Percentiles rank a stretch among this genome's conserved stretches.
These are phyloP conservation scores for Dissostichus mawsoni DNA, from an alignment of 2,113 vertebrate species.

Conservation along the genomic window DNA sequence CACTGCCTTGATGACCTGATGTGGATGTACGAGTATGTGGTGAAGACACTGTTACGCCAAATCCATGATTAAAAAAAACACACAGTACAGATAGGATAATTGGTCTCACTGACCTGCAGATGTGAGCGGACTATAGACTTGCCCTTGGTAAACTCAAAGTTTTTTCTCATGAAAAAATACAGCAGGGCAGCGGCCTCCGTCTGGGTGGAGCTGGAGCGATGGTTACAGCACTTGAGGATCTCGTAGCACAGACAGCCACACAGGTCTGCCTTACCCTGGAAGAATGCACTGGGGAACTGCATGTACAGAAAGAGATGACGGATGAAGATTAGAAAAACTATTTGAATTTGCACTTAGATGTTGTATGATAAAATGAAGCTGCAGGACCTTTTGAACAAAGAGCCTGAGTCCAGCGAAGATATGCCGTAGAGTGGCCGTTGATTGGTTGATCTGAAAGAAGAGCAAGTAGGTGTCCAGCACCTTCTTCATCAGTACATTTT, in stretches of 20 bases:
- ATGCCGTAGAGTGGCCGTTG: conserved; percentile 90
- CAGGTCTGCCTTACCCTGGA: conserved; percentile 96
- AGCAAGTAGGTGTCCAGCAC: conserved; percentile 97
- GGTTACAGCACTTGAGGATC: conserved; percentile 98
- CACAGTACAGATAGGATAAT: not conserved
- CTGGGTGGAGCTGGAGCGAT: conserved; percentile 95
- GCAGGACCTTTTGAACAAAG: conserved; percentile 93
- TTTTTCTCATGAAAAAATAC: conserved; percentile 98
- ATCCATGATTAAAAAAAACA: not conserved
- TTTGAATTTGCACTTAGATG: not conserved
- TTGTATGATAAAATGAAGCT: not conserved
- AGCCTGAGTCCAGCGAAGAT: conserved; percentile 93
- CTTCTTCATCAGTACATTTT: conserved; percentile 95
- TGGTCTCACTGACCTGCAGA: conserved; percentile 88
- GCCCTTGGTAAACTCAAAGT: conserved; percentile 98
- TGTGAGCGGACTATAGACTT: conserved; percentile 97
- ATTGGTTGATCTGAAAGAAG: conserved; percentile 98
- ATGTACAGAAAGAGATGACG: conserved; percentile 23
- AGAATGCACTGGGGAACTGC: conserved; percentile 95
- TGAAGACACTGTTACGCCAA: not conserved
- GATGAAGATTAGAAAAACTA: not conserved
- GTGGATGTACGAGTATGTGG: not conserved
- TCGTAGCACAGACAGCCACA: conserved; percentile 96
- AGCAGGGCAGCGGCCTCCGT: conserved; percentile 94
- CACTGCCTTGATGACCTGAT: conserved; percentile 96